Percentiles rank a stretch among this genome's conserved stretches.
These are phyloP conservation scores for Pygoscelis adeliae DNA, from an alignment of 2,113 vertebrate genomes.

Conservation along the genomic window DNA sequence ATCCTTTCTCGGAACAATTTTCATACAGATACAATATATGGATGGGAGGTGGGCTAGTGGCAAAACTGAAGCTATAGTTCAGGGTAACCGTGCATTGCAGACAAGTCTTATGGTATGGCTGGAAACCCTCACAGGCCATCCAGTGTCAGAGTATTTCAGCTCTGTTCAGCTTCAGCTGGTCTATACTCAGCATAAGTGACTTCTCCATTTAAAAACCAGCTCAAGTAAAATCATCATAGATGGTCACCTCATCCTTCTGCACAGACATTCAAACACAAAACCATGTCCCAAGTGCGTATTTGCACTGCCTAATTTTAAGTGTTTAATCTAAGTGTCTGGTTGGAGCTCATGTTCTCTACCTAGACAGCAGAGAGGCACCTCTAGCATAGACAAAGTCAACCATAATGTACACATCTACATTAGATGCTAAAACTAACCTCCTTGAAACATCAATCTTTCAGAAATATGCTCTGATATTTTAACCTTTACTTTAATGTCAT, in stretches of 20 bases:
- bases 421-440: not conserved
- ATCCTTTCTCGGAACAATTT: not conserved
- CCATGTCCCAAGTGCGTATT: not conserved
- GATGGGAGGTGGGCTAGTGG: no score
- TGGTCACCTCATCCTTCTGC: not conserved
- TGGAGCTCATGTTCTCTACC: not conserved
- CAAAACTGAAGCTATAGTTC: not conserved
- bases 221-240: not conserved
- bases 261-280: not conserved
- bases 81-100: not conserved
- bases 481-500: not conserved
- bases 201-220: not conserved
- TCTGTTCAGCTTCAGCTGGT: not conserved
- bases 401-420: not conserved
- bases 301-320: not conserved
- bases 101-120: not conserved
- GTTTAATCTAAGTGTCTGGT: not conserved
- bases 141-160: not conserved
- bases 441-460: not conserved
- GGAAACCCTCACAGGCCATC: not conserved
- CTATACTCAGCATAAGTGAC: not conserved
- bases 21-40: not conserved
- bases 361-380: not conserved
- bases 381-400: not conserved
- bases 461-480: not conserved